These are phyloP conservation scores for Sitophilus oryzae DNA, from an alignment of 1,140 invertebrate genomes.

Conservation along the genomic window DNA sequence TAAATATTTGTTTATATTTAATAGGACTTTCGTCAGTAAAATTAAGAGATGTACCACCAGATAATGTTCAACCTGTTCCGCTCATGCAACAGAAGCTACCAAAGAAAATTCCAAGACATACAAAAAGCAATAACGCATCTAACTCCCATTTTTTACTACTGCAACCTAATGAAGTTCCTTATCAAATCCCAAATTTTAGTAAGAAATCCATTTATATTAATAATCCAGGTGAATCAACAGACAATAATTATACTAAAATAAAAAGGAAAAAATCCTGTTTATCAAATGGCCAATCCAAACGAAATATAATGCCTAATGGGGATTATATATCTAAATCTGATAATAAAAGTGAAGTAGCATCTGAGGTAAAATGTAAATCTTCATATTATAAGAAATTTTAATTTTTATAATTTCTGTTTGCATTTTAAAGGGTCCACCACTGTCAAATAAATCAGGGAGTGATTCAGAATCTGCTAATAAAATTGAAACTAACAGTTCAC, in stretches of 20 bases:
- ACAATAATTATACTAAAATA: not conserved
- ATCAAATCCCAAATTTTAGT: not conserved
- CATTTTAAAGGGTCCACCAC: too few relatives aligned
- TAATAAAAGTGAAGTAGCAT: slow-evolving; percentile 9
- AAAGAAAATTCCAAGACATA: not conserved
- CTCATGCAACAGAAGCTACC: not conserved
- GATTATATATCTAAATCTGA: too few relatives aligned
- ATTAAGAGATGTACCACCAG: slow-evolving; percentile 12
- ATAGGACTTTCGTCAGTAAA: slow-evolving; percentile 41
- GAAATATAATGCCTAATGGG: too few relatives aligned
- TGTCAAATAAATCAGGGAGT: too few relatives aligned
- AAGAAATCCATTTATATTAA: not conserved
- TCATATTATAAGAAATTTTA: too few relatives aligned
- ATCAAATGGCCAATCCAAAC: too few relatives aligned
- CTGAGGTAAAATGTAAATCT: not conserved
- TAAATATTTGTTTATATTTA: slow-evolving; percentile 16
- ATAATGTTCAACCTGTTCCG: not conserved
- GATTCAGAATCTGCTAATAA: too few relatives aligned
- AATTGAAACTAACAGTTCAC: too few relatives aligned
- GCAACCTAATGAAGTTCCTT: not conserved
- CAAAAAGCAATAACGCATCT: not conserved
- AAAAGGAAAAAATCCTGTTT: too few relatives aligned
- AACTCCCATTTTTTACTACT: too few relatives aligned
- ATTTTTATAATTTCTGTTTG: too few relatives aligned
- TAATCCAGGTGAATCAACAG: not conserved